These are phyloP conservation scores for Psittacula derbiana DNA, from an alignment of 2,797 vertebrate species.

Conservation along the genomic window DNA sequence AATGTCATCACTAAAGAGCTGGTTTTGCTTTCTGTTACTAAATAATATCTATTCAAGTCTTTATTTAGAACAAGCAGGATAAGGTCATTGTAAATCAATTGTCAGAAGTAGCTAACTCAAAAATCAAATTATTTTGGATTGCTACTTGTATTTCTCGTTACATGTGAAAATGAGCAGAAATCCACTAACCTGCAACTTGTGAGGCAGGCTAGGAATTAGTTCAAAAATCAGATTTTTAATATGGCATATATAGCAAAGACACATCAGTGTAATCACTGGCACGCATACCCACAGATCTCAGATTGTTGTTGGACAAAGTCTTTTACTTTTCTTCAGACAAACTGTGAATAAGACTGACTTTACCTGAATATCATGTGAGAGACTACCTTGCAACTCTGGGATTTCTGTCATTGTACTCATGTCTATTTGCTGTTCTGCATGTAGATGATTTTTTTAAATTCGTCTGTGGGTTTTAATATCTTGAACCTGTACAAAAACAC, in stretches of 20 bases:
- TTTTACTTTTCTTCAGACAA: neutral
- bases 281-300: neutral
- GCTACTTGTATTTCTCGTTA: neutral
- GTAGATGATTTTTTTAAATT: neutral
- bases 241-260: neutral
- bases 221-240: neutral
- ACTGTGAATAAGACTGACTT: neutral
- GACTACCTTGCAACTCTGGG: neutral
- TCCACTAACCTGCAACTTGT: neutral
- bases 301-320: neutral
- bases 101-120: neutral
- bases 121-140: constrained; percentile 5
- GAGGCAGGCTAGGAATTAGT: neutral
- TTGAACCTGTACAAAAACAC: neutral
- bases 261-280: neutral
- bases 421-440: neutral
- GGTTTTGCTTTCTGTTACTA: neutral
- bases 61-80: neutral
- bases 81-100: neutral
- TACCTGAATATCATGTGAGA: neutral
- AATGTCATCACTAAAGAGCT: neutral
- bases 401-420: neutral
- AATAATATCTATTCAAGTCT: neutral
- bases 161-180: neutral
- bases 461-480: rapidly evolving